Evolutionary conservation across 2,888 invertebrate species (phyloP).

Genomic region (Calameuta idolon): DNA sequence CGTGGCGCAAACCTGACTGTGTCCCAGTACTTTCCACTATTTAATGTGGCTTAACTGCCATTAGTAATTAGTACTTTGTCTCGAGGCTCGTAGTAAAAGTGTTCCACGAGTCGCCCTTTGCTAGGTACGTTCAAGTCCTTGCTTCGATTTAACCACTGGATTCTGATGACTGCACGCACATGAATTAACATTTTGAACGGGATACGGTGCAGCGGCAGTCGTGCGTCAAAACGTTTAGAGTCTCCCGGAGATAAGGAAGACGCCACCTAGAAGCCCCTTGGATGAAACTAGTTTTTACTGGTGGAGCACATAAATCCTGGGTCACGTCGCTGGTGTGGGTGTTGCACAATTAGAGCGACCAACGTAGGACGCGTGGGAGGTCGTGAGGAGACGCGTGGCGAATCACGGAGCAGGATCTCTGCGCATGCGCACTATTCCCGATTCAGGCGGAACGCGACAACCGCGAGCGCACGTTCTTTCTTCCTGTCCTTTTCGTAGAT

Average conservation of each 20-base stretch:
- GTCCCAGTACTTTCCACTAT: slow-evolving; percentile 32
- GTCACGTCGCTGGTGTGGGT: neutral
- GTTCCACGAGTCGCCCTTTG: slow-evolving; percentile 31
- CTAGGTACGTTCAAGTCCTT: neutral
- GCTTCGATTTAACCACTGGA: neutral
- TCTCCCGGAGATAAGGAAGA: neutral
- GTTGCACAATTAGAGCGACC: slow-evolving; percentile 8
- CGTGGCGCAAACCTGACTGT: slow-evolving; percentile 24
- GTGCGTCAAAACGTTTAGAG: neutral
- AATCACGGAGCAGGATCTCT: neutral
- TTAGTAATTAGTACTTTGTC: slow-evolving; percentile 52
- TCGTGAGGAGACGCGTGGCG: neutral
- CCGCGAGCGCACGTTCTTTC: neutral
- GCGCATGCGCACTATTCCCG: neutral
- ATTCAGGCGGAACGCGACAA: neutral
- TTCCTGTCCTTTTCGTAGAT: neutral
- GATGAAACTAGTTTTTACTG: neutral
- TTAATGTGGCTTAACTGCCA: slow-evolving; percentile 49
- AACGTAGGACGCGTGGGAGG: neutral
- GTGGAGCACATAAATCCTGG: neutral
- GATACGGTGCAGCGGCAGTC: slow-evolving; percentile 13
- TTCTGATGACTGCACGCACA: slow-evolving; percentile 17
- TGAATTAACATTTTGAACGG: slow-evolving; percentile 21
- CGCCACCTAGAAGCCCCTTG: neutral
- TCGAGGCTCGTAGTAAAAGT: slow-evolving; percentile 47